phyloP scores from a whole-genome alignment of 35 echinoderm and acorn worm species.

The Lytechinus pictus region DNA sequence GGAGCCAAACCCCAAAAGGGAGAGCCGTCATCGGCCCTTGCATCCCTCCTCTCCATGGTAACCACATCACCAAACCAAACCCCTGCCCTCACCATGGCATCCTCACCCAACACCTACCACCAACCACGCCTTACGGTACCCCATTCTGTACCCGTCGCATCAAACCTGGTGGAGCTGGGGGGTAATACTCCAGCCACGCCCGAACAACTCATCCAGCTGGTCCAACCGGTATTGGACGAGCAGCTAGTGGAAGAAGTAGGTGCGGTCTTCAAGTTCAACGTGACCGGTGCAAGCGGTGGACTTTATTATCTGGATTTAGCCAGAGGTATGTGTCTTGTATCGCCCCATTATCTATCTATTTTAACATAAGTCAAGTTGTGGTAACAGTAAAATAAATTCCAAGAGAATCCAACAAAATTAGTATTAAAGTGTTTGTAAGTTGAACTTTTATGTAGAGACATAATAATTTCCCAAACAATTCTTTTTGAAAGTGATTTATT shows the following conservation, averaged over 20 bases:
- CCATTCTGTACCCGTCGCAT: background rate
- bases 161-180: constrained; percentile 14
- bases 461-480: too few relatives aligned
- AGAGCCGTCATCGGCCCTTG: background rate
- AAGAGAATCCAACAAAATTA: background rate
- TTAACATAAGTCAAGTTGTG: background rate
- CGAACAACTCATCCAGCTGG: constrained; percentile 42
- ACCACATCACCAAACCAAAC: background rate
- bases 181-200: constrained; percentile 38
- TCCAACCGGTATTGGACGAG: constrained; percentile 57
- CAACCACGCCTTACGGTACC: constrained; percentile 5
- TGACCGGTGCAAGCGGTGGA: constrained; percentile 64
- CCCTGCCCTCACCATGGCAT: background rate
- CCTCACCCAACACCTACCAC: background rate
- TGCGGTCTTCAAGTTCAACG: constrained; percentile 68
- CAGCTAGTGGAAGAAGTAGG: constrained; percentile 61
- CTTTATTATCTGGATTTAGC: constrained; percentile 63
- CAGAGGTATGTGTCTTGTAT: background rate
- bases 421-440: too few relatives aligned
- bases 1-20: background rate
- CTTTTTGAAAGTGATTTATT: too few relatives aligned
- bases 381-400: background rate
- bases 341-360: background rate
- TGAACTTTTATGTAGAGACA: too few relatives aligned
- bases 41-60: constrained; percentile 39